A percentile compares a stretch with the other conserved stretches of the same genome.
These are phyloP conservation scores for Crotalus horridus DNA, from an alignment of 2,113 vertebrate genomes.

Conservation along the genomic window DNA sequence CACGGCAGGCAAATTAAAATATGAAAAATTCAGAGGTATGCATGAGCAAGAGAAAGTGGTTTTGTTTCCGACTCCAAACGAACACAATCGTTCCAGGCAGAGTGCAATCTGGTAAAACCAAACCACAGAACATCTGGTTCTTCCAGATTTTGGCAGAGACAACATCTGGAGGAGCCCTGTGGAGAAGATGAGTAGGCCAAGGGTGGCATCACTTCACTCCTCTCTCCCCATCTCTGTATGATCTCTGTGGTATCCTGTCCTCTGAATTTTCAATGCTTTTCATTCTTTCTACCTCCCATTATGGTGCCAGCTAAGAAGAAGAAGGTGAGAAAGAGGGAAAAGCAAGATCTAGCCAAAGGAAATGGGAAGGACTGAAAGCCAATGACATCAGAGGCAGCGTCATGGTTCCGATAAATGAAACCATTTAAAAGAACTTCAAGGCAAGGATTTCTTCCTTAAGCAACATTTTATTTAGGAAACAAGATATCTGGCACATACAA, in stretches of 20 bases:
- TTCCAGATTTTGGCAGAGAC: not conserved
- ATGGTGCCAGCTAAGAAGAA: not conserved
- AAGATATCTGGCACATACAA: no score
- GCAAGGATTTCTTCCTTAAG: no score
- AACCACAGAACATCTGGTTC: not conserved
- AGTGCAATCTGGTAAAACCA: not conserved
- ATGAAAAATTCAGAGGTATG: not conserved
- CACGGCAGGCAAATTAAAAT: not conserved
- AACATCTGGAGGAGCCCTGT: not conserved
- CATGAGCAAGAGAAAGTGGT: not conserved
- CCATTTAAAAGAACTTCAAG: no score
- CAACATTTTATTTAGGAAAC: no score
- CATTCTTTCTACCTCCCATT: not conserved
- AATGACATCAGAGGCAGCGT: not conserved
- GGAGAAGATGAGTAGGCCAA: not conserved
- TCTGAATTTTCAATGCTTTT: not conserved
- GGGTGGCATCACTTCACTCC: not conserved
- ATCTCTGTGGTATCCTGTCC: not conserved
- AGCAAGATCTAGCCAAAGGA: not conserved
- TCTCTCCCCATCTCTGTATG: not conserved
- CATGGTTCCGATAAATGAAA: no score
- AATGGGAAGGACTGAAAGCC: not conserved
- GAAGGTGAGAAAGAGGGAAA: not conserved
- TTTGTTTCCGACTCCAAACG: not conserved
- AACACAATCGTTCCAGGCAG: not conserved